These are phyloP conservation scores for Drosophila pandora DNA, from an alignment of 1,140 invertebrate genomes.

Conservation along the genomic window DNA sequence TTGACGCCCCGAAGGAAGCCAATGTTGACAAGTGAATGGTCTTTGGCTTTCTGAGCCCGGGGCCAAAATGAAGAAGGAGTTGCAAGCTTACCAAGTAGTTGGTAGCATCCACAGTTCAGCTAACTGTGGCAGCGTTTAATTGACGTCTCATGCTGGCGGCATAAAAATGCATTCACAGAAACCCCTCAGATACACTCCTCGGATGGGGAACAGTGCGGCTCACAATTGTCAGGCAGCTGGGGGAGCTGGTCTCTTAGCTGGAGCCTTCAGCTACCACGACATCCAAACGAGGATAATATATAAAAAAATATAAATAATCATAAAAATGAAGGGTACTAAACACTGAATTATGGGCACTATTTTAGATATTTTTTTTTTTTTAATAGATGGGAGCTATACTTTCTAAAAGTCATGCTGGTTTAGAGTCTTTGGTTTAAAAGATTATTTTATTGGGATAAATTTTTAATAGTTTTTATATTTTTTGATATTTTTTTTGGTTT, in stretches of 20 bases:
- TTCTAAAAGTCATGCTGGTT: neutral
- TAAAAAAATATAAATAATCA: neutral
- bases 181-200: constrained; percentile 8
- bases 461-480: too few relatives aligned
- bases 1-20: constrained; percentile 52
- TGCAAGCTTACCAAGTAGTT: constrained; percentile 14
- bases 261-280: neutral
- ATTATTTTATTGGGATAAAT: too few relatives aligned
- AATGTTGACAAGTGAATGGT: constrained; percentile 63
- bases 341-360: neutral
- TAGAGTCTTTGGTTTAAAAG: too few relatives aligned
- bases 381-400: neutral
- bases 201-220: too few relatives aligned
- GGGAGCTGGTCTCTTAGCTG: neutral
- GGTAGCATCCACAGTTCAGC: constrained; percentile 47
- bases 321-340: neutral
- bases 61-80: constrained; percentile 28
- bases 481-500: neutral
- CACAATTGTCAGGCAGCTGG: constrained; percentile 23
- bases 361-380: neutral
- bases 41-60: constrained; percentile 57
- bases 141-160: constrained; percentile 51
- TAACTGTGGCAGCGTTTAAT: constrained; percentile 47
- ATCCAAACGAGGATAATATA: neutral
- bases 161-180: constrained; percentile 49